Percentiles rank a stretch among this genome's conserved stretches.
Evolutionary conservation across 2,888 invertebrate genomes (phyloP).

Genomic region (Torymus auratus): DNA sequence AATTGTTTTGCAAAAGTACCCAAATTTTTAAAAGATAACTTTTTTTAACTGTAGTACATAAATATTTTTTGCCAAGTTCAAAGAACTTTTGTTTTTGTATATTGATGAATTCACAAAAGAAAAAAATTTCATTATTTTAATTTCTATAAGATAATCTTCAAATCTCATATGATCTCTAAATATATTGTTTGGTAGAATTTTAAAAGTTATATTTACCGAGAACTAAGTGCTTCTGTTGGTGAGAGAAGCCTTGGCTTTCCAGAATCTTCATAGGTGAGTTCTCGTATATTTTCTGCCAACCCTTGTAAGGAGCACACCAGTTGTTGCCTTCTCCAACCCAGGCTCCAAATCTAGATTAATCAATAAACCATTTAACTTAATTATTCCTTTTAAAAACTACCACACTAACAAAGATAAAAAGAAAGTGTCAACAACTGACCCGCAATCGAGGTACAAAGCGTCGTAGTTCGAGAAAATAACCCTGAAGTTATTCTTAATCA

Average conservation of each 20-base stretch:
- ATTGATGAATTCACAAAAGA: too few relatives aligned
- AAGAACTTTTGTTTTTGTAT: too few relatives aligned
- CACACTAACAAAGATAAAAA: conserved; percentile 4
- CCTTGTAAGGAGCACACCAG: conserved; percentile 94
- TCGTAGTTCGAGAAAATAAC: conserved; percentile 92
- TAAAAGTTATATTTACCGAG: conserved; percentile 76
- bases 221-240: conserved; percentile 78
- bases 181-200: too few relatives aligned
- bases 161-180: too few relatives aligned
- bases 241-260: conserved; percentile 72
- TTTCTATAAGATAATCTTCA: too few relatives aligned
- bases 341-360: conserved; percentile 80
- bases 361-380: neutral
- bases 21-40: too few relatives aligned
- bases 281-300: conserved; percentile 91
- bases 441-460: conserved; percentile 91
- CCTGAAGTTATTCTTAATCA: conserved; percentile 85
- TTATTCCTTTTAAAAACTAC: neutral
- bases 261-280: conserved; percentile 83
- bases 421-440: conserved; percentile 73
- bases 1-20: too few relatives aligned
- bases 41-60: too few relatives aligned
- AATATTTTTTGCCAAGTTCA: too few relatives aligned
- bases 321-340: conserved; percentile 91
- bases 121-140: too few relatives aligned